Conservation (phyloP, 1,140 invertebrate species). For the Hyphantria cunea region DNA sequence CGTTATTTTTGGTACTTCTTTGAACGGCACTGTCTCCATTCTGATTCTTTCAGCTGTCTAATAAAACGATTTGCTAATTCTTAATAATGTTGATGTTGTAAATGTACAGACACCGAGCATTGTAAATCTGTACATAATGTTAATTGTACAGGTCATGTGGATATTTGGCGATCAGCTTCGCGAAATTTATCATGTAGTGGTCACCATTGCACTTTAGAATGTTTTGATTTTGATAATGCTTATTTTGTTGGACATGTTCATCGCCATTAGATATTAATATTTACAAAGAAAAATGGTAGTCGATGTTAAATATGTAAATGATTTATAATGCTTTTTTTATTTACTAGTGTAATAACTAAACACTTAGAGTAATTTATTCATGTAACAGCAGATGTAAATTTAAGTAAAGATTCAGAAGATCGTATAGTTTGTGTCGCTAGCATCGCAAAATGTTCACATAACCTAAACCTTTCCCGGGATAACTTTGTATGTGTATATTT, state of each 20-base stretch:
- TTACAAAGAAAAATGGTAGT: conserved; percentile 80
- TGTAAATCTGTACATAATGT: conserved; percentile 55
- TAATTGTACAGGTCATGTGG: conserved; percentile 80
- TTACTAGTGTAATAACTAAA: conserved; percentile 36
- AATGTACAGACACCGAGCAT: conserved; percentile 32
- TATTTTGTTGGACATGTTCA: conserved; percentile 49
- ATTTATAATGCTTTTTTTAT: conserved; percentile 32
- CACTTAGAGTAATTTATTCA: conserved; percentile 32
- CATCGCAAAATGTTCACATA: conserved; percentile 82
- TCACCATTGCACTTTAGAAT: conserved; percentile 57
- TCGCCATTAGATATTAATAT: conserved; percentile 62
- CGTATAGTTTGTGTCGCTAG: conserved; percentile 63
- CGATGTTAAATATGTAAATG: conserved; percentile 48
- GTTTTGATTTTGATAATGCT: conserved; percentile 64
- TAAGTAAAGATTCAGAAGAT: conserved; percentile 33
- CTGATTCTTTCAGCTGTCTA: conserved; percentile 32
- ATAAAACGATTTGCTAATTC: conserved; percentile 33
- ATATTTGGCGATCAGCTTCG: conserved; percentile 80
- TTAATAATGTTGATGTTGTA: conserved; percentile 34
- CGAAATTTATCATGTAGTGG: conserved; percentile 57
- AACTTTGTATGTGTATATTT: conserved; percentile 56
- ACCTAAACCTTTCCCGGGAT: conserved; percentile 58
- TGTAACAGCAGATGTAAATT: conserved; percentile 30
- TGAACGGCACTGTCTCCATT: conserved; percentile 19
- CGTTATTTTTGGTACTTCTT: conserved; percentile 22